Conservation (phyloP, 2,888 invertebrate genomes). For the Cephus nigrinus region DNA sequence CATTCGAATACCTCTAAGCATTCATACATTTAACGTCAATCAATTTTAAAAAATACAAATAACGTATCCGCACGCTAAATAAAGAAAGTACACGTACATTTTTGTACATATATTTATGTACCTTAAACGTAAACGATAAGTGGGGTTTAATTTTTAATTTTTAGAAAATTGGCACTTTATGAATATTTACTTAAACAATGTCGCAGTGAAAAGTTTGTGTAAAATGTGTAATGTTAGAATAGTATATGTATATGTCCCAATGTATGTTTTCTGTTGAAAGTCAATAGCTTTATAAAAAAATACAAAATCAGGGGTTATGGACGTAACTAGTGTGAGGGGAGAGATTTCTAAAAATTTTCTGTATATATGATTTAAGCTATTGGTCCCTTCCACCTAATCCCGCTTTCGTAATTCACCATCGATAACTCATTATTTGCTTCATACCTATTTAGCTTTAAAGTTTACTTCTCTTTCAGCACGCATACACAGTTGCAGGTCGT, state of each 20-base stretch:
- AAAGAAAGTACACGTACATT: too few relatives aligned
- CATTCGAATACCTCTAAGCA: neutral
- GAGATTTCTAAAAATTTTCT: neutral
- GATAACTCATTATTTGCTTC: constrained; percentile 11
- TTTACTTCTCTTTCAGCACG: constrained; percentile 21
- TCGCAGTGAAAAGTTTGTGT: neutral
- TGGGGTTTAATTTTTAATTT: neutral
- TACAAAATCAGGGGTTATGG: neutral
- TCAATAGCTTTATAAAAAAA: neutral
- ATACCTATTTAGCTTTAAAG: constrained; percentile 2
- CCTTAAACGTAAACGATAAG: neutral
- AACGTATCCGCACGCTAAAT: too few relatives aligned
- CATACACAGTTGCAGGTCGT: constrained; percentile 15
- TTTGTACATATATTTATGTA: neutral
- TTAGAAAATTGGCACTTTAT: neutral
- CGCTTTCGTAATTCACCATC: constrained; percentile 14
- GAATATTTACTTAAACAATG: neutral
- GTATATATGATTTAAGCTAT: constrained; percentile 13
- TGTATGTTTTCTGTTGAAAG: neutral
- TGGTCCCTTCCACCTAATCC: constrained; percentile 27
- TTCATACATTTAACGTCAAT: neutral
- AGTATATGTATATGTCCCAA: neutral
- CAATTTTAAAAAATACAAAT: neutral
- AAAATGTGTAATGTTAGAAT: neutral
- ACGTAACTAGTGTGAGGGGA: neutral